Conservation (phyloP, 2,797 vertebrate species). For the Tangara arthus region DNA sequence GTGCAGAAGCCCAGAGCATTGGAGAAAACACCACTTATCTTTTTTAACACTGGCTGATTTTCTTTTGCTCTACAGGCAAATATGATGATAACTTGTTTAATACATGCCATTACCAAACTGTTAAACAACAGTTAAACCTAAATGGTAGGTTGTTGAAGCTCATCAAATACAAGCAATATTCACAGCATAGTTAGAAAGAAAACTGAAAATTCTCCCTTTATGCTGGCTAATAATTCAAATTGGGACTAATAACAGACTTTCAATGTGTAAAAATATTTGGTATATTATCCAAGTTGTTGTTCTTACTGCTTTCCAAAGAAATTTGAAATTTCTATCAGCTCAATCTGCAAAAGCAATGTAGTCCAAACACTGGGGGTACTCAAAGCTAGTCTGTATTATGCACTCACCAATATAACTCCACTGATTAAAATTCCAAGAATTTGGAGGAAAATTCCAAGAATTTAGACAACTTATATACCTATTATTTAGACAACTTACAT, state of each 20-base stretch:
- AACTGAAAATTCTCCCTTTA: not conserved
- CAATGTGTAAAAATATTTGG: not conserved
- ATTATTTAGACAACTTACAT: too few species aligned
- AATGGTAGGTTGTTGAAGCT: not conserved
- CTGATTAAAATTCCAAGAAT: not conserved
- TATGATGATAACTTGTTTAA: not conserved
- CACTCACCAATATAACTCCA: not conserved
- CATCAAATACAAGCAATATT: not conserved
- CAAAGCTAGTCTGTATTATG: not conserved
- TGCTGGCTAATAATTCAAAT: not conserved
- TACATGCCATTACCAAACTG: not conserved
- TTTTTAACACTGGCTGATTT: not conserved
- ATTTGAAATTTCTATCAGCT: not conserved
- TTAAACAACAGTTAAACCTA: not conserved
- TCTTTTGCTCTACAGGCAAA: not conserved
- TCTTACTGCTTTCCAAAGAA: not conserved
- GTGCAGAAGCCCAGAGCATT: not conserved
- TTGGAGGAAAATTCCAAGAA: not conserved
- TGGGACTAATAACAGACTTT: not conserved
- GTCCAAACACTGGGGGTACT: not conserved
- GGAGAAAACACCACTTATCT: not conserved
- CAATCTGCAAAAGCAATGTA: not conserved
- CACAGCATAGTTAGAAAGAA: not conserved
- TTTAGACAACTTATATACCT: not conserved
- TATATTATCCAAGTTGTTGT: not conserved